Percentiles rank a stretch among this genome's conserved stretches.
Conservation (phyloP, 2,888 invertebrate species). For the Zygothrica quintamaculata region DNA sequence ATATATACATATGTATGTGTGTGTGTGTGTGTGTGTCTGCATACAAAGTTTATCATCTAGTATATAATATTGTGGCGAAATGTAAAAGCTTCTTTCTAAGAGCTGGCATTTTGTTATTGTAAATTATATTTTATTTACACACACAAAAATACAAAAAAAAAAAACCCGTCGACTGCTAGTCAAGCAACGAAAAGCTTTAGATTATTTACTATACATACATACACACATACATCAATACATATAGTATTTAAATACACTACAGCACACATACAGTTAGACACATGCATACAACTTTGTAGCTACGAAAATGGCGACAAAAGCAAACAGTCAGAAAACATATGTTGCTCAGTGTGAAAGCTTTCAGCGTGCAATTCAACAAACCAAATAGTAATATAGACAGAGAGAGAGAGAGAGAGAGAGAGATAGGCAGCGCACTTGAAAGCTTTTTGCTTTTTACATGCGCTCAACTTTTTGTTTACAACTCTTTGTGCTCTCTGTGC, state of each 20-base stretch:
- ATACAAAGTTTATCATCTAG: constrained; percentile 32
- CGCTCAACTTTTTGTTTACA: constrained; percentile 70
- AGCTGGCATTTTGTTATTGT: constrained; percentile 59
- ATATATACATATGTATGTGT: constrained; percentile 1
- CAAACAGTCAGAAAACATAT: constrained; percentile 73
- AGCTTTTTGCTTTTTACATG: constrained; percentile 70
- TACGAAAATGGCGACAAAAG: constrained; percentile 71
- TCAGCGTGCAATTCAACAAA: no score
- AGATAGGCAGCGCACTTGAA: constrained; percentile 36
- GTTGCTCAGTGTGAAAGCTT: constrained; percentile 46
- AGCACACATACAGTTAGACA: constrained; percentile 13
- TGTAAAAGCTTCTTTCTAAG: constrained; percentile 66
- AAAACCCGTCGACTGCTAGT: constrained; percentile 32
- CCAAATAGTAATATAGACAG: constrained; percentile 8
- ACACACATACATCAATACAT: constrained; percentile 7
- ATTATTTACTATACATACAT: constrained; percentile 52
- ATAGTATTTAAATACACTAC: constrained; percentile 2
- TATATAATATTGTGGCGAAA: constrained; percentile 71
- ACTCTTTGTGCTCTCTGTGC: constrained; percentile 43
- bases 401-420: constrained; percentile 13
- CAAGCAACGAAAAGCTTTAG: constrained; percentile 60
- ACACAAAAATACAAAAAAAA: constrained; percentile 62
- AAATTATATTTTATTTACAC: constrained; percentile 64
- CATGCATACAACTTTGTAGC: constrained; percentile 10
- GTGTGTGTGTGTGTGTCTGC: constrained; percentile 3